Percentiles rank a stretch among this genome's conserved stretches.
These are phyloP conservation scores for Saccostrea cuccullata DNA, from an alignment of 1,140 invertebrate species.

Conservation along the genomic window DNA sequence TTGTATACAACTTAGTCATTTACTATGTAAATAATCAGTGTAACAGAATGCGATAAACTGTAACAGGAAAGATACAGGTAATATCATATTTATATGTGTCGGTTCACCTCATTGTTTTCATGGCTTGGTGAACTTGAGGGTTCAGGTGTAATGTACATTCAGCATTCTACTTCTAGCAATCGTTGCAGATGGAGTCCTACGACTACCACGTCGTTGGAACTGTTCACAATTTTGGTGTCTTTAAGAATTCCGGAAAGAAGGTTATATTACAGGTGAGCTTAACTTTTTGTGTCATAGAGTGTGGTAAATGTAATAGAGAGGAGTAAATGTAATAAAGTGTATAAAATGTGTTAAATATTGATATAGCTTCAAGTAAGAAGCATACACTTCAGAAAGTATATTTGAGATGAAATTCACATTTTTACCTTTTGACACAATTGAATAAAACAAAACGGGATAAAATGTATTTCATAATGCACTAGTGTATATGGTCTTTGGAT, in stretches of 20 bases:
- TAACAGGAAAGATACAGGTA: background rate
- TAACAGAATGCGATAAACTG: background rate
- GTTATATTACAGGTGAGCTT: conserved; percentile 26
- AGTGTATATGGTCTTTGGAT: too few relatives aligned
- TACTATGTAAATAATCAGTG: background rate
- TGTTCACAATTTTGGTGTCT: conserved; percentile 40
- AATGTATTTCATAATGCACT: too few relatives aligned
- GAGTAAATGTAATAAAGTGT: background rate
- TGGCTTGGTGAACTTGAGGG: background rate
- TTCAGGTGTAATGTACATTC: too few relatives aligned
- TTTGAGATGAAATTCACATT: too few relatives aligned
- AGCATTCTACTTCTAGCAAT: background rate
- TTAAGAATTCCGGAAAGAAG: conserved; percentile 40
- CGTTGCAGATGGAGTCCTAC: background rate
- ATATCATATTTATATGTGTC: background rate
- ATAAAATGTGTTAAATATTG: too few relatives aligned
- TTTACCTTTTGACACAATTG: too few relatives aligned
- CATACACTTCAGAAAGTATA: too few relatives aligned
- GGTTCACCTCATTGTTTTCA: background rate
- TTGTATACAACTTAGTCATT: background rate
- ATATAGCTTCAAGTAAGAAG: background rate
- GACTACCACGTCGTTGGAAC: conserved; percentile 8
- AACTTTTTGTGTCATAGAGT: background rate
- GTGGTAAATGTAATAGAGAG: background rate
- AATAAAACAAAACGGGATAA: too few relatives aligned